Evolutionary conservation across 2,888 invertebrate genomes (phyloP).

Genomic region (Kuschelorhynchus macadamiae): DNA sequence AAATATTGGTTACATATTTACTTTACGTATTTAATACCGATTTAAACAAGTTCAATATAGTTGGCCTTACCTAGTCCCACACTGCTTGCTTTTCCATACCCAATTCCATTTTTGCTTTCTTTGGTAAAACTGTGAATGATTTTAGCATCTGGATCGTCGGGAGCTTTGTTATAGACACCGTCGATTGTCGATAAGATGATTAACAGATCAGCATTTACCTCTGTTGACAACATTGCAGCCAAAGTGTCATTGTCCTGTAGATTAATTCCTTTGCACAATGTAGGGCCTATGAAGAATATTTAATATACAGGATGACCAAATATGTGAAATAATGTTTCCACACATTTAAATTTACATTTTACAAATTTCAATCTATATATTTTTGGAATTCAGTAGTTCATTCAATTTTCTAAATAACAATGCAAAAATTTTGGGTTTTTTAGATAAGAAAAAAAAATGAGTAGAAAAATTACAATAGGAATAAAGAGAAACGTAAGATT

Average conservation of each 20-base stretch:
- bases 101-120: slow-evolving; percentile 14
- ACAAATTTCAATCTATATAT: no score
- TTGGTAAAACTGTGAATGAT: slow-evolving; percentile 22
- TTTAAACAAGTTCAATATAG: no score
- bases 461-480: no score
- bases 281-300: slow-evolving; percentile 36
- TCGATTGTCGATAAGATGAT: slow-evolving; percentile 30
- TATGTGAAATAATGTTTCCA: not conserved
- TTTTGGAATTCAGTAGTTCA: no score
- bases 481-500: no score
- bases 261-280: slow-evolving; percentile 35
- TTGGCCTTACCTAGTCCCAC: no score
- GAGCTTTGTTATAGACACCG: slow-evolving; percentile 33
- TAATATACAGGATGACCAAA: not conserved
- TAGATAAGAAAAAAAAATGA: no score
- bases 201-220: slow-evolving; percentile 26
- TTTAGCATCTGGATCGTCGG: slow-evolving; percentile 30
- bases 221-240: slow-evolving; percentile 34
- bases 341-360: not conserved
- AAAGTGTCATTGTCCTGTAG: slow-evolving; percentile 37
- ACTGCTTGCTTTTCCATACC: slow-evolving; percentile 26
- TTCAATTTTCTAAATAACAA: no score
- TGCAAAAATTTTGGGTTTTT: no score
- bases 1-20: no score
- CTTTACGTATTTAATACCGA: no score